Base-by-base conservation (phyloP, 2,888 invertebrate species). In the Drosophila atripex region DNA sequence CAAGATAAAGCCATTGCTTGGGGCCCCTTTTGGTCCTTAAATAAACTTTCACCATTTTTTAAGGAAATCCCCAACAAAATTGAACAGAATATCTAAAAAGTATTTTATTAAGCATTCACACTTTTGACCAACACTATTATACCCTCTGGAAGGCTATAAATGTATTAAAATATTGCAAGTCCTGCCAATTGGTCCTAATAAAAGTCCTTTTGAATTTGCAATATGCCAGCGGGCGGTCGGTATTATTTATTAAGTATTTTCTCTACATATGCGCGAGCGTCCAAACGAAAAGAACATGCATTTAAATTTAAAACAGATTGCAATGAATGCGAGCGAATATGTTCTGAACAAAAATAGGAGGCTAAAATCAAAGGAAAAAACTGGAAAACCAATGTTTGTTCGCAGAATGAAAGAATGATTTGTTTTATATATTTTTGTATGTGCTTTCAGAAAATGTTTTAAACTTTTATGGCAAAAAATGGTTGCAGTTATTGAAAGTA, bases 181-280 rank as follows among this genome's bases (percentile, higher is more conserved):
- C 82, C 75, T 85, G 87, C 72, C 85, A 87, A 87, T 87, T 72
- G 76, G 56, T 71, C 64, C 83, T 80, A 82, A 82, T 82, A 82
- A 87, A 87, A 87, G 63, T 69, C 63, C 63, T 69, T 71, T 59
- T 80, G 71, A 63, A 64, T 54, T 70, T 28, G 51, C 75, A 73
- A 66, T 73, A 71, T 68, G 74, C 50, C 64, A 46, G 45, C 54
- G 54, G 51, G 51, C n/a, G 55, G 70, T 52, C 47, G 53, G 68
- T 65, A 72, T 84, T 84, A 73, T 77, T 52, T 70, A 61, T 21
- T 23, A 23, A 0, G 50, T 50, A 38, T 50, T 18, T 16, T 21
- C 16, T 28, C 23, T 28, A 50, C 38, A 53, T n/a, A 35, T 43
- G 35, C 14, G 7, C 12, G 14, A 39, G 50, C 59, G 30, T 12